Evolutionary conservation across 2,797 vertebrate genomes (phyloP), one percentile per base, ranked within the genome.

Genomic region (Neosilurus hyrtlii): DNA sequence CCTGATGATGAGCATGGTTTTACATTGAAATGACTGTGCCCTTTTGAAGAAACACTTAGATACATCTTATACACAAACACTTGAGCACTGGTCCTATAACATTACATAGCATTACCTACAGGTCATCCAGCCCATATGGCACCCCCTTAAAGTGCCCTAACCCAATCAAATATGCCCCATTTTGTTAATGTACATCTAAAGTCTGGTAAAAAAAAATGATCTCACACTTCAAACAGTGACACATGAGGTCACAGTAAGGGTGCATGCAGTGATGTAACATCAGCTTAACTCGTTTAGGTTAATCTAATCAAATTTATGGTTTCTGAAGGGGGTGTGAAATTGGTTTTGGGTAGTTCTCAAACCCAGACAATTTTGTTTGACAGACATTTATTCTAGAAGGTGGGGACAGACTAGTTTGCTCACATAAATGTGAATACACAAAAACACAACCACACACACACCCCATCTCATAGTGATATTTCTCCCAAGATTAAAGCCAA

Each of bases 141-240:
- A 83, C 22, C 59, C 80, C 74, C 61, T 67, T 70, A 86, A 82
- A 84, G 71, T 85, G 85, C 86, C 82, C 82, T 59, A 80, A 84
- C 73, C 81, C 88, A 88, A 80, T 92, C 86, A 88, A 84, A 89
- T 79, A 89, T 52, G 49, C 81, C 75, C 81, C 52, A 87, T 86
- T 82, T 87, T 80, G 72, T 76, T 90, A 89, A 91, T 90, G 89
- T 81, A 22, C 56, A 86, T 90, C 88, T 88, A 89, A 83, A 84
- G 85, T 67, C 77, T 63, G 77, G 80, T 85, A 79, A 62, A 88
- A 88, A 85, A 56, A 88, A 86, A 66, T 43, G 76, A 88, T 90
- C 87, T 87, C 76, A 68, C 86, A 73, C 87, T 88, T 85, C 81
- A 70, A 37, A 65, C 30, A 76, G 82, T 88, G 85, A 88, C 90